phyloP scores from a whole-genome alignment of 2,113 vertebrate species.

The Misgurnus anguillicaudatus region DNA sequence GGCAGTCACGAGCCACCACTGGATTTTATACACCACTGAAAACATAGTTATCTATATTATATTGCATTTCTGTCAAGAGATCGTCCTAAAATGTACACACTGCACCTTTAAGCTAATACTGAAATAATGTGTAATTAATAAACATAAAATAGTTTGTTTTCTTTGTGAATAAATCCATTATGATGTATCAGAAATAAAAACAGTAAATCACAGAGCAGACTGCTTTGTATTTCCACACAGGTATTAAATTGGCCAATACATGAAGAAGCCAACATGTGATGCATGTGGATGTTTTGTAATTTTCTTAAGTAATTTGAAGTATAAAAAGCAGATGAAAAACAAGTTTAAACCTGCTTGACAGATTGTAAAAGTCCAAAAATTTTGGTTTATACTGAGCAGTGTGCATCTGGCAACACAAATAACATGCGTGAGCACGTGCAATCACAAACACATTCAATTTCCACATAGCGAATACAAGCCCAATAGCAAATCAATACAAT shows the following conservation, averaged over 20 bases:
- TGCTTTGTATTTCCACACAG: not conserved
- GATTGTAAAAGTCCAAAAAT: conserved; percentile 31
- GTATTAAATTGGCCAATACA: not conserved
- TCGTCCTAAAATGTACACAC: too few species aligned
- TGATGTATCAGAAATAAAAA: not conserved
- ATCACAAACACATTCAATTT: not conserved
- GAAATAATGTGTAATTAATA: not conserved
- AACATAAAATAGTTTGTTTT: not conserved
- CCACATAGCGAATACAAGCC: not conserved
- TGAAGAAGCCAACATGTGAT: not conserved
- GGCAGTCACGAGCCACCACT: too few species aligned
- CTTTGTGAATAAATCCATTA: not conserved
- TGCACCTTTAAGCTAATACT: not conserved
- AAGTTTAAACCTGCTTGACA: not conserved
- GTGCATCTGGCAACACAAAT: conserved; percentile 8
- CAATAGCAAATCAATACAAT: not conserved
- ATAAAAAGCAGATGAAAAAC: not conserved
- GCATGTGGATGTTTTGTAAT: not conserved
- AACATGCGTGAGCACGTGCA: conserved; percentile 17
- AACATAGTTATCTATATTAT: too few species aligned
- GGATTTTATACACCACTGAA: too few species aligned
- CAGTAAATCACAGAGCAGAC: conserved; percentile 7
- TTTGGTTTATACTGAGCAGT: conserved; percentile 4
- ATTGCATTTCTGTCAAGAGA: too few species aligned
- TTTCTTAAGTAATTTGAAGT: too few species aligned